Evolutionary conservation across 2,797 vertebrate species (phyloP).

Genomic region (Semaprochilodus insignis): DNA sequence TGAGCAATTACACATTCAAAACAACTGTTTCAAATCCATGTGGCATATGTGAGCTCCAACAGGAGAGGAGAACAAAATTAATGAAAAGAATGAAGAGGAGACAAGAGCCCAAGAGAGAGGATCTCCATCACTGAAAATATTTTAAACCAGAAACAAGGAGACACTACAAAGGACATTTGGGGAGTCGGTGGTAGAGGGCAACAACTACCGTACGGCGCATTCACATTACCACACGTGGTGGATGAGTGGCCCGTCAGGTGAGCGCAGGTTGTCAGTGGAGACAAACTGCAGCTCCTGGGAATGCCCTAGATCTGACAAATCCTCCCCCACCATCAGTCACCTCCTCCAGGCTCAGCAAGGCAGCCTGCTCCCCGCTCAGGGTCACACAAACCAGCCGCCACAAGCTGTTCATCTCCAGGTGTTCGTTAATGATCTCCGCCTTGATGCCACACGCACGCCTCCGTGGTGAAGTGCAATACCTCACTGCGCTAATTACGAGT

Average conservation of each 20-base stretch:
- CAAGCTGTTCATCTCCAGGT: conserved; percentile 87
- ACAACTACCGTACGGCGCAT: conserved; percentile 83
- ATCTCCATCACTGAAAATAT: conserved; percentile 15
- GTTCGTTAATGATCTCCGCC: conserved; percentile 85
- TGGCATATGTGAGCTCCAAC: not conserved
- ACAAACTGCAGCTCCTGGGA: conserved; percentile 95
- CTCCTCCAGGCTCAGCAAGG: conserved; percentile 78
- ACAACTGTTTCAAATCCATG: not conserved
- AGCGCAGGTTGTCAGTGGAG: conserved; percentile 90
- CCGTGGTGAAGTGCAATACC: conserved; percentile 70
- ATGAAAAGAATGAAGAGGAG: not conserved
- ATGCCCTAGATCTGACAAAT: conserved; percentile 93
- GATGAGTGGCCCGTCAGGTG: conserved; percentile 87
- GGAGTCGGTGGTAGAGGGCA: conserved; percentile 59
- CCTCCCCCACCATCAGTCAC: conserved; percentile 82
- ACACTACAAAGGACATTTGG: conserved; percentile 48
- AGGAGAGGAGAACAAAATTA: conserved; percentile 9
- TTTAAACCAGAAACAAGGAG: conserved; percentile 39
- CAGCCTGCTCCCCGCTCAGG: conserved; percentile 77
- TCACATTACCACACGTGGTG: conserved; percentile 83
- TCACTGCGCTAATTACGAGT: conserved; percentile 78
- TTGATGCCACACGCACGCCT: conserved; percentile 78
- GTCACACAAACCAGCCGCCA: conserved; percentile 81
- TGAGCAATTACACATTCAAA: conserved; percentile 1
- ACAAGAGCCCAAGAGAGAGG: conserved; percentile 33